phyloP scores from a whole-genome alignment of 2,113 vertebrate genomes.

The Mormoops blainvillei region DNA sequence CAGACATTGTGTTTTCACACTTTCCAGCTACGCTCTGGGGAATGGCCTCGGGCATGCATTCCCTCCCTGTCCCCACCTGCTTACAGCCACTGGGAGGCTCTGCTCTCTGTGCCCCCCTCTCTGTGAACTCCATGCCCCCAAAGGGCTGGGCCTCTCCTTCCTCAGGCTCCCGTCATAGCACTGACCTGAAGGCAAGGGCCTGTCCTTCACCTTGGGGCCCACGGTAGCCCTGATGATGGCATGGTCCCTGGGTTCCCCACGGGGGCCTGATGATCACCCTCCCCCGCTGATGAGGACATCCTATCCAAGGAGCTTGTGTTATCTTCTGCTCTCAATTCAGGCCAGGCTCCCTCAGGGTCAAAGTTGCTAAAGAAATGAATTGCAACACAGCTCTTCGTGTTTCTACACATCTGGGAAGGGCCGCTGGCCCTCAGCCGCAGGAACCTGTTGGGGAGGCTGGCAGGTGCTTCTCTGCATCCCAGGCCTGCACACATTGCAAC shows the following conservation, averaged over 20 bases:
- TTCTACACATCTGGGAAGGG: background rate
- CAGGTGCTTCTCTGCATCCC: background rate
- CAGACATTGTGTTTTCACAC: background rate
- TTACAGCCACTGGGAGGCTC: background rate
- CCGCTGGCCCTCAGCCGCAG: background rate
- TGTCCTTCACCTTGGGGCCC: background rate
- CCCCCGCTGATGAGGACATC: background rate
- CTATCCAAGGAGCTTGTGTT: background rate
- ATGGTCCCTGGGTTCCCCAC: accelerated
- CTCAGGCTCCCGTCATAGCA: background rate
- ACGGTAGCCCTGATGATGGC: background rate
- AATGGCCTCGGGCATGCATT: background rate
- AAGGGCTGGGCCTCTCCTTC: background rate
- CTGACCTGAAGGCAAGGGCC: background rate
- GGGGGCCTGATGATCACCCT: background rate
- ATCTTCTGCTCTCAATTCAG: background rate
- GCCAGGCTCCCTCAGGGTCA: background rate
- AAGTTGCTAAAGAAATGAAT: background rate
- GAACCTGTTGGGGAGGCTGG: conserved; percentile 3
- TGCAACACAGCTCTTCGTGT: background rate
- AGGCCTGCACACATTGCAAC: background rate
- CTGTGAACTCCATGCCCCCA: background rate
- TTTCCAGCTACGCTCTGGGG: background rate
- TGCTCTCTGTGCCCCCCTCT: background rate
- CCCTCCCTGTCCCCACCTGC: too few relatives aligned